Evolutionary conservation across 2,113 vertebrate species (phyloP), one percentile per base, ranked within the genome.

Genomic region (Scytalopus superciliaris): DNA sequence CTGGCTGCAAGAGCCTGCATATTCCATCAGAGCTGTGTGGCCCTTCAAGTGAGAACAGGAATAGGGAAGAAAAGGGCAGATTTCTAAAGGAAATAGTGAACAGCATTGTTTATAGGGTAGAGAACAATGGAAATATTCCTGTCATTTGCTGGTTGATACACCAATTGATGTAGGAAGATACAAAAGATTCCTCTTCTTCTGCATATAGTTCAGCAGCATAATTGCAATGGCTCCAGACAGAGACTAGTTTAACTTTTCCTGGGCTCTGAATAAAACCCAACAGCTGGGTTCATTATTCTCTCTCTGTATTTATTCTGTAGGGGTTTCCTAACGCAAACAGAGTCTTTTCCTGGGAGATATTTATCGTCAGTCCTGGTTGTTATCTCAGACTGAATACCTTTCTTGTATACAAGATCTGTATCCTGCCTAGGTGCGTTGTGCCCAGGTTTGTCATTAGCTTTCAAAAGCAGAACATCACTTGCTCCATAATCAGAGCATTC

Each of bases 301-400:
- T 47, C 45, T 30, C 39, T 79, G 28, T 24, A 55, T 91, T 90
- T 80, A 84, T 95, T 94, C 83, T 87, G 19, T 28, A 78, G 47
- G 83, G 47, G 37, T 56, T 96, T 93, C 60, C 90, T 87, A 87
- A 81, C 2, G 8, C 90, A 84, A 94, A 92, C 40, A 77, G 28
- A 91, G 52, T 64, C 52, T 84, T 82, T 88, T 90, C 47, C 82
- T 86, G 35, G 47, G 81, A 88, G 88, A 82, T 84, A 62, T 4
- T 79, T 72, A 90, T 96, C 42, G 1, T 78, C 83, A 69, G 5
- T 50, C 33, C 44, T 95, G 86, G 60, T 45, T 74, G 68, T 50
- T 95, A 89, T 49, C 90, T 89, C 67, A 72, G 59, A 77, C 12
- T 49, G 39, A 84, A 28, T 83, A 68, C 60, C 22, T 81, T 40